phyloP scores from a whole-genome alignment of 1,140 invertebrate species.

The Orchestia grillus region DNA sequence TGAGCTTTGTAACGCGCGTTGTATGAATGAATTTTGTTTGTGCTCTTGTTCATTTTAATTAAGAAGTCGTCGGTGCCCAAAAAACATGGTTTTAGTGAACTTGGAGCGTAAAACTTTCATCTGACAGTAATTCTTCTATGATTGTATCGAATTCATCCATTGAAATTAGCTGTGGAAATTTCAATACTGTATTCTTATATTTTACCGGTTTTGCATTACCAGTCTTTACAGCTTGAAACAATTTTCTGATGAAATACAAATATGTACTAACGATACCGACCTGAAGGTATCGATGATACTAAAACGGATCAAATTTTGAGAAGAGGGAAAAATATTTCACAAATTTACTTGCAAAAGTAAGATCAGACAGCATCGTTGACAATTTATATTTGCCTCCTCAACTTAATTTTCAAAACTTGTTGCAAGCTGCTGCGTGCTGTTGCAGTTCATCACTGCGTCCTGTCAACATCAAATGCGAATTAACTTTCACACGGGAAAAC shows the following conservation, averaged over 20 bases:
- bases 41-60: background rate
- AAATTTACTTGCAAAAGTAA: background rate
- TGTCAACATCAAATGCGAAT: background rate
- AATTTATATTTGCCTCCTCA: too few relatives aligned
- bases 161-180: too few relatives aligned
- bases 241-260: background rate
- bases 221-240: background rate
- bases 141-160: too few relatives aligned
- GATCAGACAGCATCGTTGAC: background rate
- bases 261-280: background rate
- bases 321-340: background rate
- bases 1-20: background rate
- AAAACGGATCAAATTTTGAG: background rate
- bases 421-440: too few relatives aligned
- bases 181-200: too few relatives aligned
- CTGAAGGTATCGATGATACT: background rate
- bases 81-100: background rate
- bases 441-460: too few relatives aligned
- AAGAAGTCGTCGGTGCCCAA: too few relatives aligned
- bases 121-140: background rate
- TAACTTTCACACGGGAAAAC: background rate
- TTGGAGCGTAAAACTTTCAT: background rate
- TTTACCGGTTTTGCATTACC: background rate
- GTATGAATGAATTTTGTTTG: background rate
- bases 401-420: too few relatives aligned